Evolutionary conservation across 2,797 vertebrate genomes (phyloP), one percentile per base, ranked within the genome.

Genomic region (Eulemur mongoz): DNA sequence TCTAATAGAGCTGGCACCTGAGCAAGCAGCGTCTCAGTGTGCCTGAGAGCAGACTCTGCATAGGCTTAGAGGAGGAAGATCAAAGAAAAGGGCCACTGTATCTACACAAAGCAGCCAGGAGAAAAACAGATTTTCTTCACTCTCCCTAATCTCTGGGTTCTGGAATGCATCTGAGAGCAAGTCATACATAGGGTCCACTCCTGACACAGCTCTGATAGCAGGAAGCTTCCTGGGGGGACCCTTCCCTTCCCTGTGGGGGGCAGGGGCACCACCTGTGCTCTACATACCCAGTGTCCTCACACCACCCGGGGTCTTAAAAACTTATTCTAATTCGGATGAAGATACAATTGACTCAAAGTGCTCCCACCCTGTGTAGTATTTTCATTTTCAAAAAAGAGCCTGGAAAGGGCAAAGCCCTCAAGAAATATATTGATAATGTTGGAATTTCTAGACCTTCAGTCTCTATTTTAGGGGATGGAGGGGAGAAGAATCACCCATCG

Each of bases 81-180:
- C 40, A 45, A 32, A 78, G n/a, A 59, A 85, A 30, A 65, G 32
- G 11, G 8, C 67, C 7, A 30, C 43, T 1, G 0, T 27, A 69
- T 30, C 79, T 61, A 63, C 57, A 14, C 61, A 70, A 40, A 75
- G 17, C 32, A 70, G 27, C 32, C 35, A 10, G n/a, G 9, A 65
- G 73, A 97, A 96, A 97, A 97, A 96, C 65, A 0, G 0, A 35
- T 94, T 89, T 78, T 92, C 80, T 87, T 59, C 27, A 27, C 52
- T 96, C 82, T 93, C 90, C 86, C 84, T 84, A 90, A 84, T 50
- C 65, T 86, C 91, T n/a, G 0, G 57, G 38, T 73, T 86, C 83
- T 72, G 81, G 81, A 96, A 88, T 40, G 7, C 89, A 89, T 63
- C 75, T 97, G 85, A 96, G 70, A 91, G 89, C 81, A 92, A 94